Percentiles rank a stretch among this genome's conserved stretches.
These are phyloP conservation scores for Ceratina japonica DNA, from an alignment of 1,140 invertebrate species.

Conservation along the genomic window DNA sequence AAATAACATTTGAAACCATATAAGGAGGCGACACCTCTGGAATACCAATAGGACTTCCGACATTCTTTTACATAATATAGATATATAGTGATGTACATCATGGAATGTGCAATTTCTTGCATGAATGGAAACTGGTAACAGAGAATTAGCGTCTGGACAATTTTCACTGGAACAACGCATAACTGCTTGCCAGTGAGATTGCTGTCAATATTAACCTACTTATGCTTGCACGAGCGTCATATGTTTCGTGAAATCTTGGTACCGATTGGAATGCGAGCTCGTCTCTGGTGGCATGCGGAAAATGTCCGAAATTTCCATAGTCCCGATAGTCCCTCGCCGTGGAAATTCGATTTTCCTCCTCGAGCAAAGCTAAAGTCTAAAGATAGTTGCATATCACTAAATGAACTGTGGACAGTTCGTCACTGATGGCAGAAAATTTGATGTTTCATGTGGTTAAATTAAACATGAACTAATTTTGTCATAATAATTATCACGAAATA, in stretches of 20 bases:
- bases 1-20: too few relatives aligned
- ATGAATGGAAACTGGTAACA: background rate
- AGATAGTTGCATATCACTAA: background rate
- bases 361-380: background rate
- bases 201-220: constrained; percentile 26
- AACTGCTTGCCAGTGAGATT: background rate
- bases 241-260: constrained; percentile 7
- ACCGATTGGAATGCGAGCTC: background rate
- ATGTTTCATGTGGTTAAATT: too few relatives aligned
- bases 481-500: too few relatives aligned
- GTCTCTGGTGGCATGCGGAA: background rate
- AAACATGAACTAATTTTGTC: too few relatives aligned
- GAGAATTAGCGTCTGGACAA: background rate
- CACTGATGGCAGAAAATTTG: too few relatives aligned
- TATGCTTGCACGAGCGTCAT: constrained; percentile 2
- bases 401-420: background rate
- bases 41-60: too few relatives aligned
- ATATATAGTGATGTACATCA: too few relatives aligned
- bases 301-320: background rate
- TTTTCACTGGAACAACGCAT: background rate
- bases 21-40: too few relatives aligned
- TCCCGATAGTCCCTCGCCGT: background rate
- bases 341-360: background rate
- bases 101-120: too few relatives aligned
- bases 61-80: too few relatives aligned